Conservation (phyloP, 2,888 invertebrate genomes). For the Myopa testacea region DNA sequence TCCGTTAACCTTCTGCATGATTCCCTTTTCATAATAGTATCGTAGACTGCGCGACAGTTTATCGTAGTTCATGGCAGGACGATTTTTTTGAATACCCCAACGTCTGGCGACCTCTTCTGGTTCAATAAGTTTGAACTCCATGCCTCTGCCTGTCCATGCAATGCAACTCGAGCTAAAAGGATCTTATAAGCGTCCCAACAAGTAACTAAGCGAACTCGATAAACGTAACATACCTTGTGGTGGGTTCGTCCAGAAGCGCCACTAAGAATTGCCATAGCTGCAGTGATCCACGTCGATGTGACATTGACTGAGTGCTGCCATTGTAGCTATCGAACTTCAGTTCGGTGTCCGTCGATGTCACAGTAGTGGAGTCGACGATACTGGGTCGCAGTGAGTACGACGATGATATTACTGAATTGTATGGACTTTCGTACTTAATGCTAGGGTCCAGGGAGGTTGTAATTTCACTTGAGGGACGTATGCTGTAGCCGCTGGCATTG, state of each 20-base stretch:
- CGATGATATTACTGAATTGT: slow-evolving; percentile 63
- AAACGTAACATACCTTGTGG: slow-evolving; percentile 63
- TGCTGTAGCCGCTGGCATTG: slow-evolving; percentile 46
- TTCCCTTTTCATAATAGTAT: slow-evolving; percentile 99
- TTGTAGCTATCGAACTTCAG: slow-evolving; percentile 64
- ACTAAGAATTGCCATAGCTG: slow-evolving; percentile 97
- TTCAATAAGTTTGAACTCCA: slow-evolving; percentile 96
- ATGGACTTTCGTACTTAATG: slow-evolving; percentile 65
- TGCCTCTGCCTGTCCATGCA: slow-evolving; percentile 94
- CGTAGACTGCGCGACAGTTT: slow-evolving; percentile 92
- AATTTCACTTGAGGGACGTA: slow-evolving; percentile 55
- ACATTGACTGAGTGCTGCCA: slow-evolving; percentile 62
- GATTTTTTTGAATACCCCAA: slow-evolving; percentile 96
- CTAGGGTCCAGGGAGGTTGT: slow-evolving; percentile 56
- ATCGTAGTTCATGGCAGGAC: slow-evolving; percentile 98
- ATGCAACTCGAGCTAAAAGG: slow-evolving; percentile 80
- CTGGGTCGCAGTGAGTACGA: slow-evolving; percentile 63
- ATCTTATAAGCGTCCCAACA: too few species aligned
- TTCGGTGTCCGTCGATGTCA: slow-evolving; percentile 65
- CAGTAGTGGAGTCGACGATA: slow-evolving; percentile 63
- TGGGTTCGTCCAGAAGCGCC: slow-evolving; percentile 78
- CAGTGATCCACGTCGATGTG: slow-evolving; percentile 83
- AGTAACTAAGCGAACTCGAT: not conserved
- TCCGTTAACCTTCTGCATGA: slow-evolving; percentile 97
- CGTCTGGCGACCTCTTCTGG: slow-evolving; percentile 96